Base-by-base conservation (phyloP, 2,113 vertebrate genomes). In the Coryphaenoides rupestris region DNA sequence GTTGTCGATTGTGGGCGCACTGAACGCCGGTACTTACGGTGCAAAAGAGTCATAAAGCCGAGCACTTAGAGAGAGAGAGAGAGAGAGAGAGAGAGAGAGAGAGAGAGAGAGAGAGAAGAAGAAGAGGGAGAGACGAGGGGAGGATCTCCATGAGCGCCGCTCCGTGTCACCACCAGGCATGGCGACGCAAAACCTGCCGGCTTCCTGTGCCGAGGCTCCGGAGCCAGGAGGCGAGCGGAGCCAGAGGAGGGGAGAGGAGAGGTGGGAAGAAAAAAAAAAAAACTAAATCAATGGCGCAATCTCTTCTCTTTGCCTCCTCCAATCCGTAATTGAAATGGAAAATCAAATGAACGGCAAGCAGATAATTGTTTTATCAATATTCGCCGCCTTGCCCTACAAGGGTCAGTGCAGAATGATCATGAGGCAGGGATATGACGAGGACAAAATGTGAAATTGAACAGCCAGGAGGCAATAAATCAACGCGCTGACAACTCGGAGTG, bases 291-390 rank as follows among this genome's bases (percentile, higher is more conserved):
- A 98, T 98, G 93, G 90, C 76, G 91, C 93, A 97, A 95, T 98
- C 94, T 95, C 97, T 95, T 96, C 93, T 94, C 94, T 96, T 97
- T 95, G 93, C 93, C 94, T 95, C 87, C 92, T 95, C 93, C 94
- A 93, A 95, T 97, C 92, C 94, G 93, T 99, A 98, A 98, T 98
- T 98, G 95, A 99, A 98, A 99, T 98, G 93, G 95, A 99, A 98
- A 98, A 99, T 97, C 96, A 99, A 98, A 98, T 98, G 94, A 98
- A 96, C 93, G 94, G 94, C 93, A 92, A 97, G 95, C 95, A 98
- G 95, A 99, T 99, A 99, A 99, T 98, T 98, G 96, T 97, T 99
- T 98, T 98, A 98, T 98, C 96, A 98, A 97, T 98, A 98, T 96
- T 96, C 93, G 93, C 92, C 93, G 93, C 92, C 94, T n/a, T 97